These are phyloP conservation scores for Vulpes ferrilata DNA, from an alignment of 2,113 vertebrate genomes.

Conservation along the genomic window DNA sequence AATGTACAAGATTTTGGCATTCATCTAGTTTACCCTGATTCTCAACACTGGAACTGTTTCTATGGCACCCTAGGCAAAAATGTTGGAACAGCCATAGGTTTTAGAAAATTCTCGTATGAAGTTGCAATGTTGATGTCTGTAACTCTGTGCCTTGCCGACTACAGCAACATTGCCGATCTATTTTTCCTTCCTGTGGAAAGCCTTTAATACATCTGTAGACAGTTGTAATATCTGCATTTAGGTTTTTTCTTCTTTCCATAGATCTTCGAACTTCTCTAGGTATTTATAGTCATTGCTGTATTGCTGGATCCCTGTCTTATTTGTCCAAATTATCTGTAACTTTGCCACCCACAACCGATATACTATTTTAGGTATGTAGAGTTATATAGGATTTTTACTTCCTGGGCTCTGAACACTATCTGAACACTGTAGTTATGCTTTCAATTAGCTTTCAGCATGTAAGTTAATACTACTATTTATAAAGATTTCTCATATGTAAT, in stretches of 20 bases:
- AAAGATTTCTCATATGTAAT: not conserved
- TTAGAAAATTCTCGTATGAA: not conserved
- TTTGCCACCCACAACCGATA: not conserved
- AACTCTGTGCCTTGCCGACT: not conserved
- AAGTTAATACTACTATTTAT: not conserved
- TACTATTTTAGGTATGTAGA: not conserved
- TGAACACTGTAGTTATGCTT: not conserved
- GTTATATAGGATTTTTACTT: not conserved
- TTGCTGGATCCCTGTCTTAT: not conserved
- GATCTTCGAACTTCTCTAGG: not conserved
- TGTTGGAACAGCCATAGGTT: not conserved
- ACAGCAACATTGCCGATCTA: not conserved
- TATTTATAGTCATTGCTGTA: not conserved
- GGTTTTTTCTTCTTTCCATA: not conserved
- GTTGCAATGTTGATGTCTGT: not conserved
- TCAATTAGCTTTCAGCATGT: not conserved
- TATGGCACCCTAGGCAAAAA: not conserved
- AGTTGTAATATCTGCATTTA: not conserved
- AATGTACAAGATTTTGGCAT: not conserved
- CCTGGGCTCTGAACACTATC: not conserved
- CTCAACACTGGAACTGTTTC: not conserved
- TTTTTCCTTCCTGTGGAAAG: constrained; percentile 35
- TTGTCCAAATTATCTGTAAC: not conserved
- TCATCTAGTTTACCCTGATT: constrained; percentile 24
- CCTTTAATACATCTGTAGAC: constrained; percentile 22